Evolutionary conservation across 2,113 vertebrate genomes (phyloP).

Genomic region (Actinemys pallida): DNA sequence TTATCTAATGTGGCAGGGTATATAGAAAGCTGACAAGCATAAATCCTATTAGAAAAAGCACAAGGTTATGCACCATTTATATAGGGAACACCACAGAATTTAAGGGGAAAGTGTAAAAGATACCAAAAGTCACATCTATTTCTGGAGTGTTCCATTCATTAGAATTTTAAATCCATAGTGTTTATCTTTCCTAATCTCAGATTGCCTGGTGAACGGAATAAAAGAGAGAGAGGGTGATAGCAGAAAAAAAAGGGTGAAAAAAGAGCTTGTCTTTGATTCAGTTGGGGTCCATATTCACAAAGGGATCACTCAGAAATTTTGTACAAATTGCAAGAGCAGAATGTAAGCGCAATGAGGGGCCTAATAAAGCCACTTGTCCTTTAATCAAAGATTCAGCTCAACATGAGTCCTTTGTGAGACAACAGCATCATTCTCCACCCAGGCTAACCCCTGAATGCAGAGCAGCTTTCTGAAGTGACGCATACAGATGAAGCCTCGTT

Average conservation of each 20-base stretch:
- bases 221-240: neutral
- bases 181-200: slow-evolving; percentile 57
- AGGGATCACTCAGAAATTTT: slow-evolving; percentile 70
- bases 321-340: slow-evolving; percentile 66
- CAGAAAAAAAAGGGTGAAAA: neutral
- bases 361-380: slow-evolving; percentile 71
- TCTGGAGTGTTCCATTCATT: slow-evolving; percentile 28
- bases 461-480: slow-evolving; percentile 60
- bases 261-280: slow-evolving; percentile 65
- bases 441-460: slow-evolving; percentile 44
- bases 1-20: slow-evolving; percentile 53
- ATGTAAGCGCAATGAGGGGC: slow-evolving; percentile 60
- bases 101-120: slow-evolving; percentile 26
- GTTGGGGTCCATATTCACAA: slow-evolving; percentile 66
- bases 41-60: slow-evolving; percentile 77
- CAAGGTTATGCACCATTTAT: slow-evolving; percentile 49
- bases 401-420: slow-evolving; percentile 76
- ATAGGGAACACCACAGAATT: slow-evolving; percentile 55
- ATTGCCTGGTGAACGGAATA: neutral
- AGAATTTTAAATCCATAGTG: neutral
- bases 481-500: slow-evolving; percentile 12
- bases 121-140: slow-evolving; percentile 14
- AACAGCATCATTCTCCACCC: slow-evolving; percentile 61
- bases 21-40: slow-evolving; percentile 45
- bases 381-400: slow-evolving; percentile 74